phyloP scores from a whole-genome alignment of 2,888 invertebrate genomes.

The Cenopis cana region DNA sequence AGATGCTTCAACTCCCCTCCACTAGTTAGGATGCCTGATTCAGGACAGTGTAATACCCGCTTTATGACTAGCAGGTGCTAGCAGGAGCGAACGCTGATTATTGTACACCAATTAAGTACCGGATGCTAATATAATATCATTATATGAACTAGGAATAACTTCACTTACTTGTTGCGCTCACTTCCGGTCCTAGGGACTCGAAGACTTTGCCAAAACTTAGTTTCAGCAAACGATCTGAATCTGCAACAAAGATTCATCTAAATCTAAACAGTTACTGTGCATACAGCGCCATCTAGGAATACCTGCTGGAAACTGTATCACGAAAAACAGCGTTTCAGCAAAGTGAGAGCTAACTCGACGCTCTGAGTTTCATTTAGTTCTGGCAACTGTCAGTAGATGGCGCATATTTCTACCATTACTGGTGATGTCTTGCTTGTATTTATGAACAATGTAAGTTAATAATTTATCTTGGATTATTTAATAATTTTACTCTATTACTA shows the following conservation, averaged over 20 bases:
- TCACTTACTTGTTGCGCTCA: constrained; percentile 90
- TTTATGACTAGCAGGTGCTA: no score
- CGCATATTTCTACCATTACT: constrained; percentile 37
- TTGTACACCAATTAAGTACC: no score
- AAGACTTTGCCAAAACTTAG: constrained; percentile 82
- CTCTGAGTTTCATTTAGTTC: constrained; percentile 17
- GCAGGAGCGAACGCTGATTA: no score
- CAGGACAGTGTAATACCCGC: no score
- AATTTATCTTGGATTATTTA: neutral
- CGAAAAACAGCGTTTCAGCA: neutral
- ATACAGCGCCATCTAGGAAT: constrained; percentile 58
- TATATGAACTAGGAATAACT: constrained; percentile 2
- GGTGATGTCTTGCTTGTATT: no score
- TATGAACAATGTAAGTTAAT: neutral
- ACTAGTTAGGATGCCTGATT: no score
- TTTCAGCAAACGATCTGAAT: constrained; percentile 79
- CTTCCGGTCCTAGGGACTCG: constrained; percentile 89
- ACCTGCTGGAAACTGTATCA: neutral
- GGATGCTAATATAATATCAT: neutral
- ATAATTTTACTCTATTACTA: neutral
- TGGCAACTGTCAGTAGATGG: constrained; percentile 48
- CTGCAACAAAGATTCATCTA: constrained; percentile 62
- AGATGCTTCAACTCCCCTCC: no score
- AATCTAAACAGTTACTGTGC: constrained; percentile 15
- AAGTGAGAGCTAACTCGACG: neutral